Evolutionary conservation across 2,888 invertebrate genomes (phyloP), one percentile per base, ranked within the genome.

Genomic region (Drosophila kuntzei): DNA sequence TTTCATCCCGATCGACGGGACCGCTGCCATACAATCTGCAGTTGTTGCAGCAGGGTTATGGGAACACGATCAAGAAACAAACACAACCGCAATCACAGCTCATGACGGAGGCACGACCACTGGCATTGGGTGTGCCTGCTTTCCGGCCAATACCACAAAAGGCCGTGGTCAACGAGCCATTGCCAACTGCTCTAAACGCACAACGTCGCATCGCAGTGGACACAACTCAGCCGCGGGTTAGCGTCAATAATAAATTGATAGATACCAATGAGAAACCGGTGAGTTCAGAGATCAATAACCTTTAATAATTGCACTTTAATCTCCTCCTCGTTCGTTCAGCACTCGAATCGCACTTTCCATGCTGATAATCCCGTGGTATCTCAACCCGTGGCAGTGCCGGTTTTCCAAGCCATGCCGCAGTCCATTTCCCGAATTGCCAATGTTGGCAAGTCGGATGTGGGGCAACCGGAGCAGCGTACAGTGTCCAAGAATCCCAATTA

Each of bases 91-190:
- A 75, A 20, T 62, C 66, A 3, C 85, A 79, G 34, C 74, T 91
- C 1, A 91, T 92, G 92, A 91, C 94, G 12, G 92, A 94, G 90
- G 94, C 94, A 1, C 93, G 94, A 54, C 94, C 94, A 0, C 90
- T 94, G 80, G 93, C 93, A 2, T 92, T 94, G 92, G 94, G 94
- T 8, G 94, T 97, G 8, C 97, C 97, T 32, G 95, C 96, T 0
- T 97, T 97, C 92, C 95, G 94, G 89, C 97, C 97, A 0, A 93
- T 97, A 73, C 96, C 96, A 43, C 94, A 95, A 22, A 95, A 94
- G 7, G 37, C 62, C 1, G 51, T 22, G 50, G 47, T n/a, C 41
- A 67, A 55, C 27, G 62, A 64, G 41, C 62, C 81, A 61, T 57
- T 46, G 44, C 18, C 47, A 34, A 44, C 57, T 1, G 7, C 44